phyloP scores from a whole-genome alignment of 2,888 invertebrate species.

The Palloptera scutellata region DNA sequence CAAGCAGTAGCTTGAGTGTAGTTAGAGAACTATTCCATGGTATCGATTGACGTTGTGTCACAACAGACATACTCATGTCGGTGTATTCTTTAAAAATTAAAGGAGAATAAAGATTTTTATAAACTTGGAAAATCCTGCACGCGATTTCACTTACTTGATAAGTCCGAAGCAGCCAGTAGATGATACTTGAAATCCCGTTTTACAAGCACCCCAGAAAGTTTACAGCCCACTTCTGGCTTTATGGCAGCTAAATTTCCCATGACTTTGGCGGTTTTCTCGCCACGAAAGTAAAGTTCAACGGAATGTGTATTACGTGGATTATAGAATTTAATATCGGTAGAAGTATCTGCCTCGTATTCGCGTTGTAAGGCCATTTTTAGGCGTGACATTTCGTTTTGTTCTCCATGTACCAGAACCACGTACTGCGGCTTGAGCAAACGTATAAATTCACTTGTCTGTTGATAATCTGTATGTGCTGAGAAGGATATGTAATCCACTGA shows the following conservation, averaged over 20 bases:
- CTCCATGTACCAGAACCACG: slow-evolving; percentile 94
- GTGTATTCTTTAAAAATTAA: slow-evolving; percentile 76
- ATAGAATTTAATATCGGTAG: slow-evolving; percentile 85
- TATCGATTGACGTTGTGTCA: slow-evolving; percentile 91
- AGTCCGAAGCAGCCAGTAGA: slow-evolving; percentile 87
- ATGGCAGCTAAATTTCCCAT: slow-evolving; percentile 92
- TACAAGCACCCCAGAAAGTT: slow-evolving; percentile 91
- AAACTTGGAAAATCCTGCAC: background rate
- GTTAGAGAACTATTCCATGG: slow-evolving; percentile 74
- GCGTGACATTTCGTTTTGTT: slow-evolving; percentile 98
- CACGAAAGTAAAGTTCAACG: slow-evolving; percentile 92
- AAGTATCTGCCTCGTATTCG: slow-evolving; percentile 74
- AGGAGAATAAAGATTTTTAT: slow-evolving; percentile 60
- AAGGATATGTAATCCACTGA: slow-evolving; percentile 99
- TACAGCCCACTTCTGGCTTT: slow-evolving; percentile 78
- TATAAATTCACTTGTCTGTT: slow-evolving; percentile 91
- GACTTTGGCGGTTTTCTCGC: slow-evolving; percentile 98
- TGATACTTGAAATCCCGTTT: slow-evolving; percentile 99
- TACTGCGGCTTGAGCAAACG: slow-evolving; percentile 93
- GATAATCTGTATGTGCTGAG: slow-evolving; percentile 87
- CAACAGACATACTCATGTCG: slow-evolving; percentile 91
- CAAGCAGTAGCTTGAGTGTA: slow-evolving; percentile 77
- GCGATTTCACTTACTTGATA: slow-evolving; percentile 71
- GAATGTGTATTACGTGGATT: slow-evolving; percentile 96
- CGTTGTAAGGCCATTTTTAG: slow-evolving; percentile 92